A percentile compares a stretch with the other conserved stretches of the same genome.
phyloP scores from a whole-genome alignment of 2,797 vertebrate species.

The Lateolabrax maculatus region DNA sequence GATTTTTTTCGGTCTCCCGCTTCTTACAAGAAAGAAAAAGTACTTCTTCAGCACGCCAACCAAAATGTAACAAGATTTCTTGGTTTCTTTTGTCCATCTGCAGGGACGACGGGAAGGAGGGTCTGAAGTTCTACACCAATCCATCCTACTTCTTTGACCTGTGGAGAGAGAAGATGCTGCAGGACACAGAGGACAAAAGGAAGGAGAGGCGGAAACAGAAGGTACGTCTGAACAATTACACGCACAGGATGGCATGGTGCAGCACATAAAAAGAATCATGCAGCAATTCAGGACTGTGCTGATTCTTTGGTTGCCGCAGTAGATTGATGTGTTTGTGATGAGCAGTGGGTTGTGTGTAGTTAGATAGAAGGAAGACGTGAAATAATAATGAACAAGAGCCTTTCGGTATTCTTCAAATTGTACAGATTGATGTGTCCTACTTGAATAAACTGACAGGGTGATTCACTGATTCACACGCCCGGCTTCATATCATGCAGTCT shows the following conservation, averaged over 20 bases:
- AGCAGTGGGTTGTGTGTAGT: neutral
- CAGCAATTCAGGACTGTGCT: neutral
- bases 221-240: constrained; percentile 78
- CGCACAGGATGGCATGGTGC: neutral
- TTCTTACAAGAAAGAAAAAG: neutral
- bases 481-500: constrained; percentile 36
- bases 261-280: too few relatives aligned
- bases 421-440: constrained; percentile 37
- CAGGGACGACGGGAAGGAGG: constrained; percentile 98
- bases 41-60: neutral
- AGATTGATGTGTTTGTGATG: constrained; percentile 11
- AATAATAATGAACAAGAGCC: constrained; percentile 15
- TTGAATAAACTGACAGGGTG: constrained; percentile 39
- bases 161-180: constrained; percentile 99
- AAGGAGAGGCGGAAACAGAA: constrained; percentile 98
- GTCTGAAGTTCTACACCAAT: constrained; percentile 98
- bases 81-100: neutral
- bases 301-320: neutral
- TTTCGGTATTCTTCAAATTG: constrained; percentile 34
- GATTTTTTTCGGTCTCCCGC: neutral
- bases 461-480: constrained; percentile 44
- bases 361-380: constrained; percentile 8
- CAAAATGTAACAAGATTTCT: neutral
- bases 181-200: constrained; percentile 98
- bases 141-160: constrained; percentile 99